Conservation (phyloP, 2,797 vertebrate genomes). For the Sparus aurata region DNA sequence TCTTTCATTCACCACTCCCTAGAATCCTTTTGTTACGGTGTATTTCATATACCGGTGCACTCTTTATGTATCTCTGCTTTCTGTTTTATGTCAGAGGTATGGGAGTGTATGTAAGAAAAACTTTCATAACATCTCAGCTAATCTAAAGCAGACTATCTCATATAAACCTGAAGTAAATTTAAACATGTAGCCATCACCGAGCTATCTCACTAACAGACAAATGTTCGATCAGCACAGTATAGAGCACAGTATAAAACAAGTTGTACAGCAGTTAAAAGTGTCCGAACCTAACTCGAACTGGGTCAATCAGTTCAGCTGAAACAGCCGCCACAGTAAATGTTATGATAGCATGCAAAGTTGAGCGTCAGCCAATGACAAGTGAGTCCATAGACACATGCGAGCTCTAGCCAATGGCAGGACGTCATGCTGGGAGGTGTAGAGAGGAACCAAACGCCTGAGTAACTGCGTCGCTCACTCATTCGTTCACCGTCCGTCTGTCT, state of each 20-base stretch:
- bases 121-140: background rate
- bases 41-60: background rate
- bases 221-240: background rate
- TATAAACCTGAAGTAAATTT: background rate
- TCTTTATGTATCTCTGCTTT: background rate
- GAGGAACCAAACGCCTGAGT: slow-evolving; percentile 59
- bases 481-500: slow-evolving; percentile 69
- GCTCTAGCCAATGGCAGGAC: slow-evolving; percentile 40
- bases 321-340: background rate
- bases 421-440: slow-evolving; percentile 51
- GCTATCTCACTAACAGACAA: background rate
- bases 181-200: background rate
- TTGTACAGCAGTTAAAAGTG: background rate
- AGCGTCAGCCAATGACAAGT: slow-evolving; percentile 25
- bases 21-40: background rate
- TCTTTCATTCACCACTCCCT: background rate
- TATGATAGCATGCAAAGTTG: background rate
- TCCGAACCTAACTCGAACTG: background rate
- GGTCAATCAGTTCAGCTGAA: slow-evolving; percentile 18
- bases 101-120: background rate
- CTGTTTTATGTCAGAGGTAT: background rate
- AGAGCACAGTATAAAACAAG: too few relatives aligned
- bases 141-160: background rate
- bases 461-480: slow-evolving; percentile 67
- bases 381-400: slow-evolving; percentile 30